These are phyloP conservation scores for Cosmia trapezina DNA, from an alignment of 2,888 invertebrate genomes.

Conservation along the genomic window DNA sequence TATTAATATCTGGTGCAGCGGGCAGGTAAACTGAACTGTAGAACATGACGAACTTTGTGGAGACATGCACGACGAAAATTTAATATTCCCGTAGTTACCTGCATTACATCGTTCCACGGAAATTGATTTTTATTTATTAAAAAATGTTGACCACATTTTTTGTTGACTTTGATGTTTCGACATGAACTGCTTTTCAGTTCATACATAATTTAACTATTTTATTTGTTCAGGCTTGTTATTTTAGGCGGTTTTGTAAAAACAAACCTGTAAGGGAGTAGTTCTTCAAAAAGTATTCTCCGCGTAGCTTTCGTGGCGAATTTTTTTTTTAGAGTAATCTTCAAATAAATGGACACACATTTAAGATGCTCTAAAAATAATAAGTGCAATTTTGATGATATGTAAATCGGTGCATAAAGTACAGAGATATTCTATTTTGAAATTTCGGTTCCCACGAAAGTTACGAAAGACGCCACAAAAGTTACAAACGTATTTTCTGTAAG, in stretches of 20 bases:
- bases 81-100: slow-evolving; percentile 76
- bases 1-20: slow-evolving; percentile 81
- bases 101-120: slow-evolving; percentile 35
- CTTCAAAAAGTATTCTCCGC: too few species aligned
- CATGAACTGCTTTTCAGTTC: slow-evolving; percentile 11
- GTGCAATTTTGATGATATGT: too few species aligned
- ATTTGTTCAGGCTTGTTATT: not conserved
- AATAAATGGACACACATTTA: too few species aligned
- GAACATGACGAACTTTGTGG: slow-evolving; percentile 80
- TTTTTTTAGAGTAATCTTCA: too few species aligned
- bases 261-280: not conserved
- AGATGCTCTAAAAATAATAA: too few species aligned
- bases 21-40: slow-evolving; percentile 82
- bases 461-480: too few species aligned
- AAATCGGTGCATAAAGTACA: too few species aligned
- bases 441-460: too few species aligned
- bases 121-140: slow-evolving; percentile 55
- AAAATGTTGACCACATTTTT: slow-evolving; percentile 21
- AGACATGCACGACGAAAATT: slow-evolving; percentile 84
- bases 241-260: not conserved
- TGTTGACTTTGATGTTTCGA: not conserved
- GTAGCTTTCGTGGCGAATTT: too few species aligned
- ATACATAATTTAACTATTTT: slow-evolving; percentile 7
- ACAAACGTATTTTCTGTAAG: too few species aligned
- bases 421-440: too few species aligned